Percentiles rank a stretch among this genome's conserved stretches.
Conservation (phyloP, 1,140 invertebrate genomes). For the Sitophilus oryzae region DNA sequence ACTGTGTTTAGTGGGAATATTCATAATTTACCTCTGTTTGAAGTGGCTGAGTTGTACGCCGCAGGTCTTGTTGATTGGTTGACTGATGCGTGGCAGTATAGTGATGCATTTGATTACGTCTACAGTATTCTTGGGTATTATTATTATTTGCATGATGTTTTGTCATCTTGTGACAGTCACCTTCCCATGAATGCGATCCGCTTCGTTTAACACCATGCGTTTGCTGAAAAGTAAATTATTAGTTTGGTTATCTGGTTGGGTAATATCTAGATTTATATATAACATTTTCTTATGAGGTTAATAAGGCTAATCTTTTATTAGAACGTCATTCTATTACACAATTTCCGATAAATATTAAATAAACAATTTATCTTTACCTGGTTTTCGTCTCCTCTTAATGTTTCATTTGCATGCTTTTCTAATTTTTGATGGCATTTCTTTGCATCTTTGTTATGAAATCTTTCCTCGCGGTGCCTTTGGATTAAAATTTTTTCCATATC, state of each 20-base stretch:
- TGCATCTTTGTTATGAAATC: conserved; percentile 49
- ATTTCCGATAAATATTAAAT: too few species aligned
- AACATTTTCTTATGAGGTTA: too few species aligned
- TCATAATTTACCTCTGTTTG: too few species aligned
- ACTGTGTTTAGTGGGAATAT: too few species aligned
- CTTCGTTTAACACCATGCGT: conserved; percentile 52
- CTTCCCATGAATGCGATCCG: conserved; percentile 53
- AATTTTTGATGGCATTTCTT: conserved; percentile 40
- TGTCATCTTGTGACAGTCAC: conserved; percentile 48
- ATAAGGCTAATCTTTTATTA: too few species aligned
- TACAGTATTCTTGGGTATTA: neutral
- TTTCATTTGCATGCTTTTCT: conserved; percentile 24
- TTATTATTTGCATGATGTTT: conserved; percentile 36
- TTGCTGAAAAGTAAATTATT: too few species aligned
- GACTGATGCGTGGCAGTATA: too few species aligned
- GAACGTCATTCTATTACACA: too few species aligned
- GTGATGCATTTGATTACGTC: neutral
- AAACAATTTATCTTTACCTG: conserved; percentile 56
- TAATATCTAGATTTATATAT: too few species aligned
- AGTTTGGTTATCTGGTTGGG: too few species aligned
- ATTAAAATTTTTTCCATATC: conserved; percentile 74
- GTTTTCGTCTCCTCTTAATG: conserved; percentile 22
- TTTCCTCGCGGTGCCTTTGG: conserved; percentile 60
- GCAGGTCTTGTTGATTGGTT: too few species aligned
- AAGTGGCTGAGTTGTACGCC: too few species aligned